Evolutionary conservation across 2,888 invertebrate species (phyloP).

Genomic region (Epirrita christyi): DNA sequence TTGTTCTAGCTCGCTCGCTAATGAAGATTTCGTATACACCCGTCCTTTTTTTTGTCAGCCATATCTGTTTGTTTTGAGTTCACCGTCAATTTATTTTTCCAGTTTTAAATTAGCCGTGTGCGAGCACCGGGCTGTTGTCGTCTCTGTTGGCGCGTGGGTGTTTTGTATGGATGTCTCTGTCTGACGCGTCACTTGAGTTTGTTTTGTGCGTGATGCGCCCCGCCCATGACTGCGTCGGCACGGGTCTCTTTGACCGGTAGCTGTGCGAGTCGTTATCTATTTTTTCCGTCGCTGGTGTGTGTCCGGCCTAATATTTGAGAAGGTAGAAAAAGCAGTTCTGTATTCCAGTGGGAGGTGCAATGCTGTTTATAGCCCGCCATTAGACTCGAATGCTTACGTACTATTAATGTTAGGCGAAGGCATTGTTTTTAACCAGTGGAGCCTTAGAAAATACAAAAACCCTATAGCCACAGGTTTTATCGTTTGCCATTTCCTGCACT

Average conservation of each 20-base stretch:
- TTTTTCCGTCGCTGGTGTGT: constrained; percentile 73
- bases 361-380: constrained; percentile 60
- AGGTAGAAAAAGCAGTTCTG: constrained; percentile 73
- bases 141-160: constrained; percentile 45
- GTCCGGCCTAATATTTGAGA: constrained; percentile 79
- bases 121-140: constrained; percentile 65
- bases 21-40: constrained; percentile 76
- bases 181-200: constrained; percentile 72
- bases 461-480: background rate
- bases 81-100: constrained; percentile 81
- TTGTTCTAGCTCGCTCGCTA: constrained; percentile 69
- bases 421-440: constrained; percentile 5
- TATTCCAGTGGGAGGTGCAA: constrained; percentile 68
- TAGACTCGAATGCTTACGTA: constrained; percentile 5
- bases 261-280: constrained; percentile 75
- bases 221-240: constrained; percentile 71
- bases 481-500: background rate
- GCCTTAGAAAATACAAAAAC: background rate
- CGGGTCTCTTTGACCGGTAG: constrained; percentile 80
- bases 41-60: constrained; percentile 81
- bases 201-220: constrained; percentile 83
- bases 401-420: background rate
- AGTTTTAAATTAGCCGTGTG: constrained; percentile 79
- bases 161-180: constrained; percentile 52
- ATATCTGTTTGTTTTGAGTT: constrained; percentile 83